Evolutionary conservation across 2,888 invertebrate genomes (phyloP).

Genomic region (Scaptomyza tumidula): DNA sequence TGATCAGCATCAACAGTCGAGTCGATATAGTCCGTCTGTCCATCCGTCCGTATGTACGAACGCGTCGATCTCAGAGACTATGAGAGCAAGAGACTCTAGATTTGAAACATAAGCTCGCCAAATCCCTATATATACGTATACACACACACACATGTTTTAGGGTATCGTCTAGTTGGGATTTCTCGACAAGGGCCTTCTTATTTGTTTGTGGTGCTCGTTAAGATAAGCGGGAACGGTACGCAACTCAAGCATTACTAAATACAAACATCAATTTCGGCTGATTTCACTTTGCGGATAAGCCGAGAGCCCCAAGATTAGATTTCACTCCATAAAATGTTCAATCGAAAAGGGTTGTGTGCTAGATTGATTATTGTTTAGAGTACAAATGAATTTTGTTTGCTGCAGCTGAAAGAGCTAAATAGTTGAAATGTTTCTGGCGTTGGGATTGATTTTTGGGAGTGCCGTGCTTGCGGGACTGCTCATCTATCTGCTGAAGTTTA

Average conservation of each 20-base stretch:
- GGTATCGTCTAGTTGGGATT: too few relatives aligned
- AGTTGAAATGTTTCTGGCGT: constrained; percentile 55
- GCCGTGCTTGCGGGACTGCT: constrained; percentile 46
- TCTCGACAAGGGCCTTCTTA: too few relatives aligned
- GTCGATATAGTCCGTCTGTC: too few relatives aligned
- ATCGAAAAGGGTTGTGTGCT: background rate
- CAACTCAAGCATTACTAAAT: background rate
- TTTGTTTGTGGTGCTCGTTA: background rate
- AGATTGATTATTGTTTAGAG: background rate
- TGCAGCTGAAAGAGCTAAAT: background rate
- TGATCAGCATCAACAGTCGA: too few relatives aligned
- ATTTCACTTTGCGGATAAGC: constrained; percentile 16
- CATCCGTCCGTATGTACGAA: too few relatives aligned
- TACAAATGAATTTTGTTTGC: constrained; percentile 2
- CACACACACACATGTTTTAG: too few relatives aligned
- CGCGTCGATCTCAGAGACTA: too few relatives aligned
- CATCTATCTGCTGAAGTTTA: constrained; percentile 74
- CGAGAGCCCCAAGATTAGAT: constrained; percentile 37
- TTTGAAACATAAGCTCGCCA: too few relatives aligned
- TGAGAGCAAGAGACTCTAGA: too few relatives aligned
- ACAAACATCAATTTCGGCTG: background rate
- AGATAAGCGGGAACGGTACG: constrained; percentile 12
- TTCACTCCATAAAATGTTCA: constrained; percentile 13
- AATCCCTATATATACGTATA: too few relatives aligned
- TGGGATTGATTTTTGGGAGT: constrained; percentile 57